Base-by-base conservation (phyloP, 1,140 invertebrate genomes). In the Nephila pilipes region DNA sequence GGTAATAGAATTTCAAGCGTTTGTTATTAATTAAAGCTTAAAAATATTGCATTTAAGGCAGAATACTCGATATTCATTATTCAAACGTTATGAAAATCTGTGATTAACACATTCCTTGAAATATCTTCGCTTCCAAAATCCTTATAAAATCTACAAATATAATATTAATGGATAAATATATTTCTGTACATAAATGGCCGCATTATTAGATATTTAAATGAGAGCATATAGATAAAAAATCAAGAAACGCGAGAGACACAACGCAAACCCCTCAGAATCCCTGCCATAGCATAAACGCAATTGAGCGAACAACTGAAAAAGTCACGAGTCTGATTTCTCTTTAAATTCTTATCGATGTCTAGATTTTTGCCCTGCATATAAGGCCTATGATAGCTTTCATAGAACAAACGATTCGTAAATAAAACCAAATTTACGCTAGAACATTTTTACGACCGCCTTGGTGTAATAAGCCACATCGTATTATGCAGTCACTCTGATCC, bases 381-480 rank as follows among this genome's bases (percentile, higher is more conserved):
- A 22, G 25, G 63, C 22, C 22, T 16, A 14, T 36, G 69, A 75
- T 75, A 75, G 69, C 69, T 75, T 36, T 29, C 29, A 32, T 14
- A 75, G 69, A 75, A 75, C 69, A 75, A 75, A 75, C 14, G 69
- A 75, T 75, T 75, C 69, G 69, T 75, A 75, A 75, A 75, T 75
- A 75, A 75, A 75, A 75, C 69, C 69, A 75, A 75, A 75, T 75
- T 75, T 75, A 75, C 69, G 69, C 69, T 75, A 25, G 25, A 75
- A 75, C 69, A 75, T 75, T 75, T 75, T 75, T 75, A 75, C 69
- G 69, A 75, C 69, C 69, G 16, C 69, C 32, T 29, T 75, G 65
- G 25, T 75, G 65, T 75, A 75, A 75, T 75, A 75, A 75, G 65
- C 25, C 29, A 75, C 65, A 81, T 46, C 46, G 79, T 38, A 81